These are phyloP conservation scores for Polyommatus icarus DNA, from an alignment of 2,888 invertebrate species.

Conservation along the genomic window DNA sequence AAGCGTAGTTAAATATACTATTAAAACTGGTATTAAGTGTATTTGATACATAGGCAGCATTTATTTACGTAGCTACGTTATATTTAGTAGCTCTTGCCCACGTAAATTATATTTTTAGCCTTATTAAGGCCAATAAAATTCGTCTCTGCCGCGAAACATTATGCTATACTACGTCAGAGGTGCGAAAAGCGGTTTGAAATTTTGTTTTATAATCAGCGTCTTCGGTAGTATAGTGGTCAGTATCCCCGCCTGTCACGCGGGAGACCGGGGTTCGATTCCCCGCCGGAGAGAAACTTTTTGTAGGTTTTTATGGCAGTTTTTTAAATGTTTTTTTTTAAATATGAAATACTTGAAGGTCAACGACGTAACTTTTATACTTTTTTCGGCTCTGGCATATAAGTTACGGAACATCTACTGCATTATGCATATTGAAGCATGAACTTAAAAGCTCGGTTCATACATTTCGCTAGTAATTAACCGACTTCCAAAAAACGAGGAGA, in stretches of 20 bases:
- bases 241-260: slow-evolving; percentile 82
- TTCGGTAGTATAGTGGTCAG: slow-evolving; percentile 81
- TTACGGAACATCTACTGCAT: not conserved
- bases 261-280: slow-evolving; percentile 82
- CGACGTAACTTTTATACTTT: not conserved
- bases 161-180: not conserved
- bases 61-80: slow-evolving; percentile 1
- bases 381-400: not conserved
- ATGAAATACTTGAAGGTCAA: not conserved
- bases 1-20: too few species aligned
- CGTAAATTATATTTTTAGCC: slow-evolving; percentile 12
- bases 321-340: not conserved
- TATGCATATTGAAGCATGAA: too few species aligned
- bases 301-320: not conserved
- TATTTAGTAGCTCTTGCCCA: not conserved
- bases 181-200: not conserved
- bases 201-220: not conserved
- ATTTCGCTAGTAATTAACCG: too few species aligned
- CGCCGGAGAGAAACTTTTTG: slow-evolving; percentile 57
- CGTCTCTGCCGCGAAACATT: not conserved
- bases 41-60: not conserved
- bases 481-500: too few species aligned
- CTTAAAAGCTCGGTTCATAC: not conserved
- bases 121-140: not conserved
- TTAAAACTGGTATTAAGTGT: not conserved